Percentiles rank a stretch among this genome's conserved stretches.
Evolutionary conservation across 2,113 vertebrate species (phyloP).

Genomic region (Corythornis cristatus): DNA sequence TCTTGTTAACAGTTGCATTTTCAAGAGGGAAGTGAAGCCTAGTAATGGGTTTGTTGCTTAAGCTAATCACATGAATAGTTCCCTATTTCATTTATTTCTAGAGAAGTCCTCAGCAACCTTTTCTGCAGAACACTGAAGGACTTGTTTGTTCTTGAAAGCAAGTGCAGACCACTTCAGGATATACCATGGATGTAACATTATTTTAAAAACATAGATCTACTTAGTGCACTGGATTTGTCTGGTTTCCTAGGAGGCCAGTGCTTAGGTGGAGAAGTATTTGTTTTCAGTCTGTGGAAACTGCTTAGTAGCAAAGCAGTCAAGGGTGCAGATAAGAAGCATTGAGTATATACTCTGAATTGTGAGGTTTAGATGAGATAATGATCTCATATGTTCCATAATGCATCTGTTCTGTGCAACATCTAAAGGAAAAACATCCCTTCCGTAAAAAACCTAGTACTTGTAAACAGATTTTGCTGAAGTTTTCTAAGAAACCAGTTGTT

Average conservation of each 20-base stretch:
- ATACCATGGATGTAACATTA: neutral
- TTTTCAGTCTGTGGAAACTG: neutral
- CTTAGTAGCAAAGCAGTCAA: neutral
- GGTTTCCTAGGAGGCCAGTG: neutral
- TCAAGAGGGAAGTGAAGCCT: neutral
- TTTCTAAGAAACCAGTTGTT: conserved; percentile 64
- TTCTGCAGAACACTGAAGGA: neutral
- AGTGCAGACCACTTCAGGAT: neutral
- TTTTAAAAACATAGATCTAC: neutral
- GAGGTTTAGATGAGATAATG: neutral
- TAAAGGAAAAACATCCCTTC: neutral
- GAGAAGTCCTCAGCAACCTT: neutral
- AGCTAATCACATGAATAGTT: neutral
- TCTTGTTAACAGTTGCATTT: neutral
- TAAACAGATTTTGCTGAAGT: conserved; percentile 7
- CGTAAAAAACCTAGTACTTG: neutral
- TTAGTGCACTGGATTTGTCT: neutral
- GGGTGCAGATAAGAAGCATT: neutral
- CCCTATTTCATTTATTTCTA: neutral
- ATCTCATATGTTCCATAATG: neutral
- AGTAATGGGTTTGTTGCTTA: neutral
- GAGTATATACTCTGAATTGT: neutral
- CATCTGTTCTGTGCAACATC: neutral
- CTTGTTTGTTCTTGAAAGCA: neutral
- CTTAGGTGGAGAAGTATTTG: neutral